Evolutionary conservation across 1,140 invertebrate genomes (phyloP), one percentile per base, ranked within the genome.

Genomic region (Adelges cooleyi): DNA sequence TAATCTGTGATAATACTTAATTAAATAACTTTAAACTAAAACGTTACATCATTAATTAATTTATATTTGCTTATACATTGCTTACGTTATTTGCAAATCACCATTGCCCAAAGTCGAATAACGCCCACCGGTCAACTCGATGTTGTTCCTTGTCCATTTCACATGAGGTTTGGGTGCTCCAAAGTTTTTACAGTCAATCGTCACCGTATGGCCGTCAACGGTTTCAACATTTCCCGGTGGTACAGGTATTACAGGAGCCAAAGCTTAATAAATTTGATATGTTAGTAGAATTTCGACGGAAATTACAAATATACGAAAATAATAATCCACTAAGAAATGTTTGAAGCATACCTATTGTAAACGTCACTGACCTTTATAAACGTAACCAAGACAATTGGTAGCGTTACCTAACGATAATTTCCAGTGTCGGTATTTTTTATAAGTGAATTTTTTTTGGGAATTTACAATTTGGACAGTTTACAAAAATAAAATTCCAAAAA

Each of bases 371-470:
- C 99, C 95, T 73, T 93, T 92, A 77, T 95, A 99, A 13, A 97
- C 90, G 76, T 98, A 99, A 29, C 96, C 96, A 69, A 93, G 81
- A n/a, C 87, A 88, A 75, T 98, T 99, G 66, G 94, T 96, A 1
- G 95, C 95, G 78, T 99, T 99, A 77, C 96, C n/a, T n/a, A 99
- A 50, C 97, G 95, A 73, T 96, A 95, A 75, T 98, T 97, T 66
- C 92, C 94, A 6, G 94, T 96, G 75, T 99, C 97, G 40, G 81
- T 81, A 74, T 93, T 94, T n/a, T 81, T 79, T 18, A 99, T 76
- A 69, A 87, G 86, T 13, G 84, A 81, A 67, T 98, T 90, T 2
- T 84, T 80, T 44, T 99, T 89, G 36, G 81, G n/a, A n/a, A n/a
- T n/a, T n/a, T n/a, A n/a, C n/a, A n/a, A n/a, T n/a, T n/a, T n/a